phyloP scores from a whole-genome alignment of 2,113 vertebrate species.

The Arvicanthis niloticus region DNA sequence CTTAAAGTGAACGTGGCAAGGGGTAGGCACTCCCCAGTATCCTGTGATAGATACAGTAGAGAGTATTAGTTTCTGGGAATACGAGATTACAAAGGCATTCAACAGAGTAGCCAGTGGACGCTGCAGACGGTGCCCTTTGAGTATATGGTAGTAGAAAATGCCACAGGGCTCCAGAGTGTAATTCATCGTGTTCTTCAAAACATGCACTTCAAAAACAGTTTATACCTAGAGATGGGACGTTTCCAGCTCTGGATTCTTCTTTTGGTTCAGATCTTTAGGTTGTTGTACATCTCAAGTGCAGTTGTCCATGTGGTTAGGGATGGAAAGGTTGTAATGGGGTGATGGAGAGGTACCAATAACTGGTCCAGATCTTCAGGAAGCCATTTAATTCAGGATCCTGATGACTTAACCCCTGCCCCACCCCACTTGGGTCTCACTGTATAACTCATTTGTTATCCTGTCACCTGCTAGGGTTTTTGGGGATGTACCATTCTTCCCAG shows the following conservation, averaged over 20 bases:
- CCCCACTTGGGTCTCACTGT: not conserved
- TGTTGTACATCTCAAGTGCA: not conserved
- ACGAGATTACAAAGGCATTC: not conserved
- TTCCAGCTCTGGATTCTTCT: not conserved
- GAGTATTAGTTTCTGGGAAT: constrained; percentile 2
- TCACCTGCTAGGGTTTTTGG: not conserved
- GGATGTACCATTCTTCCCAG: no score
- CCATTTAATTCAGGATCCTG: constrained; percentile 21
- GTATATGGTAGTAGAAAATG: not conserved
- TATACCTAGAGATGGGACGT: not conserved
- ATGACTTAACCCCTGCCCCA: not conserved
- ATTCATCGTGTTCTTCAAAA: not conserved
- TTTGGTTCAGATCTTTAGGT: not conserved
- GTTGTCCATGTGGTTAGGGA: not conserved
- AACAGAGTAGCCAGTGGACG: not conserved
- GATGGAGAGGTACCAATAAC: not conserved
- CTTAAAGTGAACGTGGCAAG: not conserved
- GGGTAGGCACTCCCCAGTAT: not conserved
- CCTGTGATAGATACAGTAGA: not conserved
- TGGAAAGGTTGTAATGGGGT: not conserved
- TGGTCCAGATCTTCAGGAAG: not conserved
- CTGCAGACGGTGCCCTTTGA: not conserved
- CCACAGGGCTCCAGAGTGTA: not conserved
- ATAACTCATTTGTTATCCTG: not conserved
- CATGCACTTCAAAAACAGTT: not conserved